Conservation (phyloP, 2,888 invertebrate species). For the Gortyna flavago region DNA sequence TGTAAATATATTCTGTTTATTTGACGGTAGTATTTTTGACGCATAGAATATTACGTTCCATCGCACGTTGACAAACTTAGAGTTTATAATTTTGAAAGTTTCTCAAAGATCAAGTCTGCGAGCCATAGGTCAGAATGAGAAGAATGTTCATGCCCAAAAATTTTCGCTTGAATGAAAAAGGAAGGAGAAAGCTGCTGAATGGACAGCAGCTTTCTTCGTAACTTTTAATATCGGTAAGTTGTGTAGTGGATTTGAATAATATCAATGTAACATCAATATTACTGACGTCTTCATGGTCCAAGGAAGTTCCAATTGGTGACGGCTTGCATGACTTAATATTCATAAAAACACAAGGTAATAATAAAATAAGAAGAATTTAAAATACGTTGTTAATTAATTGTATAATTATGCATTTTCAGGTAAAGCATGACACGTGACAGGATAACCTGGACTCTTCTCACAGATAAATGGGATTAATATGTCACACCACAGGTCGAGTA, state of each 20-base stretch:
- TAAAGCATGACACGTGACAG: background rate
- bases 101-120: too few relatives aligned
- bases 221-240: too few relatives aligned
- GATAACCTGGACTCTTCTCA: conserved; percentile 14
- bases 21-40: background rate
- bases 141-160: too few relatives aligned
- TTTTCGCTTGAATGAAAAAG: too few relatives aligned
- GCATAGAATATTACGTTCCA: too few relatives aligned
- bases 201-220: too few relatives aligned
- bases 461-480: background rate
- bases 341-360: background rate
- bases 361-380: background rate
- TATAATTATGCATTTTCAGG: background rate
- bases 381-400: background rate
- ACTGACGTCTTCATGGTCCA: background rate
- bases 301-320: background rate
- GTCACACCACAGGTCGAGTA: conserved; percentile 19
- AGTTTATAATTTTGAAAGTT: too few relatives aligned
- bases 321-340: background rate
- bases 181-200: too few relatives aligned
- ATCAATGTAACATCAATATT: too few relatives aligned
- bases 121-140: too few relatives aligned
- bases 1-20: background rate
- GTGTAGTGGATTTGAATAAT: too few relatives aligned
- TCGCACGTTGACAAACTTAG: too few relatives aligned